Conservation (phyloP, 2,113 vertebrate species). For the Thamnophis sirtalis region DNA sequence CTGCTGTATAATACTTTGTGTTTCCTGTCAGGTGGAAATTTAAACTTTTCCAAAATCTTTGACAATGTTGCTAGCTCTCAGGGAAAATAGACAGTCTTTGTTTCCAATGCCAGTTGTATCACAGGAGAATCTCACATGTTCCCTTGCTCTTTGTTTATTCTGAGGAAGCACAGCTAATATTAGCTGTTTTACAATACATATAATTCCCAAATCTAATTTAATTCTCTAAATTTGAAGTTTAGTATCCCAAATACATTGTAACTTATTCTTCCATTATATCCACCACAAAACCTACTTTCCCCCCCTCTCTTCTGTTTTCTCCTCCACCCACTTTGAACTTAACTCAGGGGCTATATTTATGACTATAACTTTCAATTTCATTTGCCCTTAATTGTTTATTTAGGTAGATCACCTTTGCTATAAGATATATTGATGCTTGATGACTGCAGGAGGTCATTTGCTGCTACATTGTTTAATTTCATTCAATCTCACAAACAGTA, state of each 20-base stretch:
- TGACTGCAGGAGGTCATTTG: background rate
- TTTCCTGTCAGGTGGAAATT: background rate
- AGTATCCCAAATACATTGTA: background rate
- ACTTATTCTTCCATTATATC: background rate
- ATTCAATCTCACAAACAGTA: background rate
- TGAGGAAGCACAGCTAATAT: background rate
- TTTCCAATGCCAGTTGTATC: conserved; percentile 16
- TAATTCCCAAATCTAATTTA: background rate
- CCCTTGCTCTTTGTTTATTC: background rate
- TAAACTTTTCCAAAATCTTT: background rate
- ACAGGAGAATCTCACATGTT: background rate
- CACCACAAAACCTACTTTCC: background rate
- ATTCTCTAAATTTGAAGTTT: background rate
- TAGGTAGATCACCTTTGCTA: background rate
- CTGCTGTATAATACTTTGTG: background rate
- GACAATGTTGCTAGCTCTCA: conserved; percentile 20
- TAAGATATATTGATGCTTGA: background rate
- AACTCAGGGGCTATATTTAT: background rate
- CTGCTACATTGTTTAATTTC: background rate
- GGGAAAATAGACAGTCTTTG: conserved; percentile 19
- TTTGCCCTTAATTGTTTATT: background rate
- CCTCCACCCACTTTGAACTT: background rate
- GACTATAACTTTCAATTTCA: background rate
- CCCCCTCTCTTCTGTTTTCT: background rate
- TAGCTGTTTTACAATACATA: background rate